These are phyloP conservation scores for Pachypsylla venusta DNA, from an alignment of 1,140 invertebrate species.

Conservation along the genomic window DNA sequence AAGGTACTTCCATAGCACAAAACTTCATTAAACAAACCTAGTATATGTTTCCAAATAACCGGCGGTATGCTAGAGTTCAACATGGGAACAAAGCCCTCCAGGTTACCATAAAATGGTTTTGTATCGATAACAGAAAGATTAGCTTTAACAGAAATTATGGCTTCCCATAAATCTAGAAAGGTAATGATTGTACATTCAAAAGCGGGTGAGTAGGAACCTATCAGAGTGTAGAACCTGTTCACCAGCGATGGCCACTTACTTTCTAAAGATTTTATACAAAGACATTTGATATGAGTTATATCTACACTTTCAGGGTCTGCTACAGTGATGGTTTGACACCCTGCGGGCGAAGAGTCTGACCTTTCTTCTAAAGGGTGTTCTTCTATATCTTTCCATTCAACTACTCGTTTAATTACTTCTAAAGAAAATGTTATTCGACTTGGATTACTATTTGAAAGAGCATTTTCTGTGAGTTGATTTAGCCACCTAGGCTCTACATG, in stretches of 20 bases:
- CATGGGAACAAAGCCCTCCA: slow-evolving; percentile 62
- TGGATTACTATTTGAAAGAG: slow-evolving; percentile 37
- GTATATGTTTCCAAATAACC: slow-evolving; percentile 65
- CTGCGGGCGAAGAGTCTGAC: slow-evolving; percentile 20
- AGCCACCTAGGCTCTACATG: slow-evolving; percentile 61
- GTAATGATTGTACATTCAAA: slow-evolving; percentile 45
- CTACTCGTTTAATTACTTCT: slow-evolving; percentile 66
- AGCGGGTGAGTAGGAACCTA: slow-evolving; percentile 32
- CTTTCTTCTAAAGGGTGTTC: slow-evolving; percentile 63
- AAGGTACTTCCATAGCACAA: slow-evolving; percentile 77
- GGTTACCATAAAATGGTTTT: slow-evolving; percentile 69
- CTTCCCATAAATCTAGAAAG: slow-evolving; percentile 72
- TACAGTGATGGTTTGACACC: slow-evolving; percentile 49
- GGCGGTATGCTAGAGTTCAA: slow-evolving; percentile 55
- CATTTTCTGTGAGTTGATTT: slow-evolving; percentile 41
- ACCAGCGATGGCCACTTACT: slow-evolving; percentile 65
- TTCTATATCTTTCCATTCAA: slow-evolving; percentile 72
- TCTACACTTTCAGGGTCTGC: slow-evolving; percentile 64
- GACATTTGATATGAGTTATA: slow-evolving; percentile 57
- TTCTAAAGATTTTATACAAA: slow-evolving; percentile 69
- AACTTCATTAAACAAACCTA: slow-evolving; percentile 73
- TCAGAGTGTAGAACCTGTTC: slow-evolving; percentile 36
- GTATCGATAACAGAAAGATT: slow-evolving; percentile 77
- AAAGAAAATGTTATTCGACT: slow-evolving; percentile 64
- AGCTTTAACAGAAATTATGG: slow-evolving; percentile 78